Evolutionary conservation across 2,113 vertebrate species (phyloP), one percentile per base, ranked within the genome.

Genomic region (Thunnus thynnus): DNA sequence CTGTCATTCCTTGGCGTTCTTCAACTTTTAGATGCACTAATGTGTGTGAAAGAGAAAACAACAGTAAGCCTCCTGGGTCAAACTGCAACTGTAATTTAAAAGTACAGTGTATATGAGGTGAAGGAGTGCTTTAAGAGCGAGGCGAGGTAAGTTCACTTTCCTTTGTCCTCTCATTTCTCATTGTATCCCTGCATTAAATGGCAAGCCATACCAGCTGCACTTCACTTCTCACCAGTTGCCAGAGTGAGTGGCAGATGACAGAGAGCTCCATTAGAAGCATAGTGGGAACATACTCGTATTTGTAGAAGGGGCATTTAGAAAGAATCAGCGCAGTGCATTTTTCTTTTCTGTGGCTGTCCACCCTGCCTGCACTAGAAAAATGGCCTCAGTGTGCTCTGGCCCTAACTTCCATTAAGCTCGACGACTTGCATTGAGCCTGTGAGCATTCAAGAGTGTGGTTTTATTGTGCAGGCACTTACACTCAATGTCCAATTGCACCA

Each of bases 401-500:
- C 76, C 72, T 83, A 71, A 82, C 86, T 89, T 88, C 91, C 91
- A 91, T 91, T 94, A 93, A 91, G 68, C 62, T 58, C 4, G 56
- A 50, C 36, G 72, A 84, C 84, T 78, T 13, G 57, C 50, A 80
- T 72, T 84, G 83, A 91, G 86, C 56, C 60, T 14, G 76, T 48
- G 58, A 78, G 82, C 86, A 77, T 72, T 87, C 80, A 78, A 73
- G 76, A 84, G 72, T 47, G 70, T 1, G 22, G 5, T 56, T 80
- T 80, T 88, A 47, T 90, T 90, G 75, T 75, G 73, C 52, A 61
- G 86, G 67, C 84, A 93, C 95, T 94, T 90, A 96, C 95, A 96
- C 85, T 95, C 93, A n/a, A 96, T 95, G 93, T 96, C 94, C 88
- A 96, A 86, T 72, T 91, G 89, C 77, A 95, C 94, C 80, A 87